phyloP scores from a whole-genome alignment of 2,888 invertebrate species.

The Mesorhabditis sp. region DNA sequence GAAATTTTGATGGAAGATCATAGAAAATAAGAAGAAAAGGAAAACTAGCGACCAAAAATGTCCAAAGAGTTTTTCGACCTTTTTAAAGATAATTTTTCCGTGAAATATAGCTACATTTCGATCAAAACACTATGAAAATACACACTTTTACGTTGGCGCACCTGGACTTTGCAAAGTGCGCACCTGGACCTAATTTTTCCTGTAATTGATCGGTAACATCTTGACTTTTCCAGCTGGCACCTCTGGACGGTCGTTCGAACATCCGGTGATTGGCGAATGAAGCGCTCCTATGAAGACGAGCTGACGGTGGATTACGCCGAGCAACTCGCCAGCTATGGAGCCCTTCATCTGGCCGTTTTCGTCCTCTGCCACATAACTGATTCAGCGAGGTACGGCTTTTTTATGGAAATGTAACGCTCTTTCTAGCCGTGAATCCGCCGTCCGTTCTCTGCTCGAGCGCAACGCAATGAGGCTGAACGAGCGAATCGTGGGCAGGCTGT shows the following conservation, averaged over 20 bases:
- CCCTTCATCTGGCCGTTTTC: slow-evolving; percentile 2
- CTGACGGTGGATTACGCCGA: not conserved
- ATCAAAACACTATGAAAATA: too few relatives aligned
- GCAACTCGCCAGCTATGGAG: not conserved
- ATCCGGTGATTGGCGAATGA: slow-evolving; percentile 1
- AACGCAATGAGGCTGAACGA: too few relatives aligned
- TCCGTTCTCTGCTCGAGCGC: not conserved
- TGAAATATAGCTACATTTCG: too few relatives aligned
- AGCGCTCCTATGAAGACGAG: not conserved
- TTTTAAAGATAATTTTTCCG: too few relatives aligned
- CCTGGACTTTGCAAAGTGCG: too few relatives aligned
- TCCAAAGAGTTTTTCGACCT: too few relatives aligned
- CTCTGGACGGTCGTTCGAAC: not conserved
- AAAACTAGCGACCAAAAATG: too few relatives aligned
- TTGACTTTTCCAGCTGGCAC: slow-evolving; percentile 2
- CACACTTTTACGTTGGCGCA: too few relatives aligned
- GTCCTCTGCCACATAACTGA: not conserved
- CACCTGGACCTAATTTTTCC: not conserved
- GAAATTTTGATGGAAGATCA: too few relatives aligned
- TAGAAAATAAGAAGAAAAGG: too few relatives aligned
- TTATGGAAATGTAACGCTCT: not conserved
- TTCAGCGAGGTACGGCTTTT: not conserved
- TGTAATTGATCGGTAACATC: not conserved
- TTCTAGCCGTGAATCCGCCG: not conserved
- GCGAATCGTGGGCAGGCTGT: too few relatives aligned